phyloP scores from a whole-genome alignment of 2,888 invertebrate species.

The Drosophila macrospina region DNA sequence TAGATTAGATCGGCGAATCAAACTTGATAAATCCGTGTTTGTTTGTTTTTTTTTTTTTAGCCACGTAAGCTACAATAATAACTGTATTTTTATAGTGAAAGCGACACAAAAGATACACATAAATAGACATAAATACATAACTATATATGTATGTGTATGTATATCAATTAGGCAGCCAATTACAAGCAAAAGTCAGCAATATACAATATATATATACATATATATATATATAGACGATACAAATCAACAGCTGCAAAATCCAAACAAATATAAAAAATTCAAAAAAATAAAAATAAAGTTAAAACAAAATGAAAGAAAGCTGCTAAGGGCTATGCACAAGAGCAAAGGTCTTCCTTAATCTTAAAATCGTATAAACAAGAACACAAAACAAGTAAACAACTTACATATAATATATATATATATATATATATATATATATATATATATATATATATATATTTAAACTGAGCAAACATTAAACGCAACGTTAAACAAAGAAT shows the following conservation, averaged over 20 bases:
- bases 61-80: constrained; percentile 47
- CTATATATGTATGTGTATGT: constrained; percentile 24
- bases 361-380: constrained; percentile 42
- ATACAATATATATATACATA: constrained; percentile 9
- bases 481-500: constrained; percentile 31
- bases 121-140: constrained; percentile 14
- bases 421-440: too few relatives aligned
- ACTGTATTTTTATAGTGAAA: constrained; percentile 38
- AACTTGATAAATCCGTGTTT: constrained; percentile 22
- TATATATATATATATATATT: too few relatives aligned
- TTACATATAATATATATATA: constrained; percentile 30
- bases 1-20: constrained; percentile 36
- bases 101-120: constrained; percentile 15
- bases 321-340: constrained; percentile 66
- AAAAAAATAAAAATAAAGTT: background rate
- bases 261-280: background rate
- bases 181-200: constrained; percentile 28
- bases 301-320: too few relatives aligned
- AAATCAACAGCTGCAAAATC: constrained; percentile 23
- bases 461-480: constrained; percentile 22
- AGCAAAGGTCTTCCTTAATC: constrained; percentile 72
- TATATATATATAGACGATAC: constrained; percentile 4
- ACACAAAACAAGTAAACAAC: constrained; percentile 24
- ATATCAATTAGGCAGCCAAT: constrained; percentile 58
- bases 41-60: constrained; percentile 43